Conservation (phyloP, 2,113 vertebrate genomes). For the Apus apus region DNA sequence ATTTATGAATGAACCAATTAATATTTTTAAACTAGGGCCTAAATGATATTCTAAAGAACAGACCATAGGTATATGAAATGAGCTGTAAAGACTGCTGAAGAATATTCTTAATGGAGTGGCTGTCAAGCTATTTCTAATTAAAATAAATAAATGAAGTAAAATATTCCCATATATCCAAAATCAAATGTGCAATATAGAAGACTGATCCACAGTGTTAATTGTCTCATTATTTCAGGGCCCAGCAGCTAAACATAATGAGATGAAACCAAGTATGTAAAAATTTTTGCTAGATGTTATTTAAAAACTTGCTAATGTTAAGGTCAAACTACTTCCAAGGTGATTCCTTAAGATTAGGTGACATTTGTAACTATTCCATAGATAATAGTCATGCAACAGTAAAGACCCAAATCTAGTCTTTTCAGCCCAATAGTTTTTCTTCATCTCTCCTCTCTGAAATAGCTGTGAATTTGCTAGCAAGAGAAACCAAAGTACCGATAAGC, state of each 20-base stretch:
- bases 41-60: neutral
- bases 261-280: neutral
- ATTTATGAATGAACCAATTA: neutral
- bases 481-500: neutral
- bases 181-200: neutral
- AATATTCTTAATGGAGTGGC: neutral
- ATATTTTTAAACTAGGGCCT: neutral
- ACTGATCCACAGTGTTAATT: neutral
- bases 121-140: constrained; percentile 1
- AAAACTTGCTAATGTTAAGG: neutral
- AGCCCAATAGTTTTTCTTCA: neutral
- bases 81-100: neutral
- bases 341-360: neutral
- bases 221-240: neutral
- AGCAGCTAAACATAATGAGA: neutral
- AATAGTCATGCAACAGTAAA: neutral
- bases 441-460: neutral
- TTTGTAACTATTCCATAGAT: neutral
- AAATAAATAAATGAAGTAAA: constrained; percentile 13
- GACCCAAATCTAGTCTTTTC: neutral
- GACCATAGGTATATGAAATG: neutral
- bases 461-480: neutral
- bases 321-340: neutral
- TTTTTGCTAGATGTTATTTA: neutral
- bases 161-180: neutral